phyloP scores from a whole-genome alignment of 2,113 vertebrate species.

The Oreochromis niloticus region DNA sequence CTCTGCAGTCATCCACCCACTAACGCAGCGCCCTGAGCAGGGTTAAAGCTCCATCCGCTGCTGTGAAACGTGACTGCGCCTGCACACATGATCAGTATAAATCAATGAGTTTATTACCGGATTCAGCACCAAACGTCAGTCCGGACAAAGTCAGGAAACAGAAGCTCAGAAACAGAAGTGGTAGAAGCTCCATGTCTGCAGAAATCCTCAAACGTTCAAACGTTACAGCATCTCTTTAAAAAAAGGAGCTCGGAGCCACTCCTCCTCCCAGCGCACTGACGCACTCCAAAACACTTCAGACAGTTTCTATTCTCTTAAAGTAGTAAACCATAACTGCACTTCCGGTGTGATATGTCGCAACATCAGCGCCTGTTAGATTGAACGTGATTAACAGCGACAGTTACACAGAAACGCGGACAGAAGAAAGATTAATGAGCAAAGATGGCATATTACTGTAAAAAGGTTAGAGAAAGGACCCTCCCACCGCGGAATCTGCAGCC shows the following conservation, averaged over 20 bases:
- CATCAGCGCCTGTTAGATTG: too few species aligned
- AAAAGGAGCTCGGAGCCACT: neutral
- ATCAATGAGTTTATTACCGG: accelerated
- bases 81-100: accelerated
- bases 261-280: accelerated
- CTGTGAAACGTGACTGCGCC: accelerated
- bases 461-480: neutral
- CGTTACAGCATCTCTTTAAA: neutral
- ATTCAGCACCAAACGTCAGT: accelerated
- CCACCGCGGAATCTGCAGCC: accelerated
- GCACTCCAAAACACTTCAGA: neutral
- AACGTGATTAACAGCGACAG: neutral
- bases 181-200: neutral
- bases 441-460: accelerated
- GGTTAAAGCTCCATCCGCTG: neutral
- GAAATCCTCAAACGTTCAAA: neutral
- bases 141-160: neutral
- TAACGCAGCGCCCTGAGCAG: accelerated
- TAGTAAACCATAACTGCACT: neutral
- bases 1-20: accelerated
- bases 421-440: neutral
- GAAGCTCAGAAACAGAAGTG: neutral
- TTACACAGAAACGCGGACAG: neutral
- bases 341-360: neutral
- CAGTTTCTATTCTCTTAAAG: neutral